Evolutionary conservation across 2,888 invertebrate species (phyloP).

Genomic region (Xylota segnis): DNA sequence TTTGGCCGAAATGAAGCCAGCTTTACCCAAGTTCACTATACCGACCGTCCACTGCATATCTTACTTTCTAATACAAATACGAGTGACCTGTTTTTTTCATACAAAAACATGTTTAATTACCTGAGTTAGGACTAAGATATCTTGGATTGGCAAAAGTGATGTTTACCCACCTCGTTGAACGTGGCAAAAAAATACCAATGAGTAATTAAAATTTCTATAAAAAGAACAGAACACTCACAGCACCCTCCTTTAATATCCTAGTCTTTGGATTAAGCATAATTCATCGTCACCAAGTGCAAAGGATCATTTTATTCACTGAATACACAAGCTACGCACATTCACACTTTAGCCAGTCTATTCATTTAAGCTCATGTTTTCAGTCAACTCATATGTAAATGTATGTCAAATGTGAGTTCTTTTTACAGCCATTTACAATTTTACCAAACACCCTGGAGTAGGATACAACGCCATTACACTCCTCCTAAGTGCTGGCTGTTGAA

Average conservation of each 20-base stretch:
- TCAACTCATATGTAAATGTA: constrained; percentile 29
- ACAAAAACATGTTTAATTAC: too few relatives aligned
- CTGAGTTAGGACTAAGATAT: too few relatives aligned
- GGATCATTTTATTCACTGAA: not conserved
- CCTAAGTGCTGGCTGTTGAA: constrained; percentile 34
- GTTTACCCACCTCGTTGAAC: too few relatives aligned
- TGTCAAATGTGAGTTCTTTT: constrained; percentile 53
- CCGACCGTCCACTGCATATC: too few relatives aligned
- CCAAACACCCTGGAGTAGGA: constrained; percentile 48
- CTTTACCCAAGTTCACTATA: too few relatives aligned
- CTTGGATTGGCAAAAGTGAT: too few relatives aligned
- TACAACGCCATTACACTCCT: constrained; percentile 39
- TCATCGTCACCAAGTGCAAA: not conserved
- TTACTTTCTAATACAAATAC: too few relatives aligned
- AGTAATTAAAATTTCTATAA: too few relatives aligned
- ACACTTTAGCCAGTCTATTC: not conserved
- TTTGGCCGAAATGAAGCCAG: too few relatives aligned
- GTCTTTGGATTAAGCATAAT: constrained; percentile 2
- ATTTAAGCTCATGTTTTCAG: constrained; percentile 2
- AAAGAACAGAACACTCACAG: too few relatives aligned
- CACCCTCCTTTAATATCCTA: not conserved
- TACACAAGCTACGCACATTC: not conserved
- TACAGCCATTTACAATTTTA: constrained; percentile 43
- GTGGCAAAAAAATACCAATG: too few relatives aligned
- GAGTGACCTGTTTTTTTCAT: too few relatives aligned